Evolutionary conservation across 2,888 invertebrate species (phyloP).

Genomic region (Spialia ferax): DNA sequence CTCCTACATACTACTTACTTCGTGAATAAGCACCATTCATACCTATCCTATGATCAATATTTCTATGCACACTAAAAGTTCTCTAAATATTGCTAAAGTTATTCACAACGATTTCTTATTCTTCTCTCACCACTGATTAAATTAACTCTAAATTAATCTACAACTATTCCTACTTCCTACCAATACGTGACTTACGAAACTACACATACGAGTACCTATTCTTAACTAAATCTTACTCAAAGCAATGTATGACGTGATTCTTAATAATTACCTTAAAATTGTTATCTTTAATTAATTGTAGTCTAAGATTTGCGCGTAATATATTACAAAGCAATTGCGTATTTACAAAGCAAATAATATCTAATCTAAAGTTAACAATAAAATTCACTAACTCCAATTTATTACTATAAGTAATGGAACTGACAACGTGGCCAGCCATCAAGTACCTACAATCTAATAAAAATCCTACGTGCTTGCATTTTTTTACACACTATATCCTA

Average conservation of each 20-base stretch:
- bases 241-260: no score
- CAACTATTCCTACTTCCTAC: background rate
- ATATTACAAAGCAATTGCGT: background rate
- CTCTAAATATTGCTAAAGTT: no score
- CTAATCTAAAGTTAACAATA: no score
- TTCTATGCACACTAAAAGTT: no score
- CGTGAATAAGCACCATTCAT: background rate
- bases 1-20: no score
- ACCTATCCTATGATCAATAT: background rate
- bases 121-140: no score
- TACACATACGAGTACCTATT: no score
- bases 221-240: background rate
- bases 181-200: background rate
- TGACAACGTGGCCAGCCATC: background rate
- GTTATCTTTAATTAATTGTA: no score
- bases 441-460: background rate
- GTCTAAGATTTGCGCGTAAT: background rate
- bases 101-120: no score
- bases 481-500: background rate
- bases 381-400: background rate
- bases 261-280: no score
- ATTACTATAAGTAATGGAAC: background rate
- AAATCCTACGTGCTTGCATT: conserved; percentile 8
- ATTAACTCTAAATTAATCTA: background rate
- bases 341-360: background rate